These are phyloP conservation scores for Cyanoderma ruficeps DNA, from an alignment of 2,113 vertebrate species.

Conservation along the genomic window DNA sequence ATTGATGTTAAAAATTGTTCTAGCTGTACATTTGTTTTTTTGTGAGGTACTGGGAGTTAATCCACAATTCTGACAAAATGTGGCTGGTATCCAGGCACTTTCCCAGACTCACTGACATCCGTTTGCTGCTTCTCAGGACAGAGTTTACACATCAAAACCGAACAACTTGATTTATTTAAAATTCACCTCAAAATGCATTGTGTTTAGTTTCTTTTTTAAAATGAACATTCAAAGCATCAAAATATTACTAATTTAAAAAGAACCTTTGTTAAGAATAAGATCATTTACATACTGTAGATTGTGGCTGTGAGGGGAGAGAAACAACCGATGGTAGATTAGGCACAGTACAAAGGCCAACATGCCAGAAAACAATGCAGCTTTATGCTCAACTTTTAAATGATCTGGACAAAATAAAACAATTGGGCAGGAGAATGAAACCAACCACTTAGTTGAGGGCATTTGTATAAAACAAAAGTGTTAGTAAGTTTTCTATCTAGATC, in stretches of 20 bases:
- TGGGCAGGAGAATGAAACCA: not conserved
- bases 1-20: not conserved
- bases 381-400: slow-evolving; percentile 31
- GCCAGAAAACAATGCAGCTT: slow-evolving; percentile 40
- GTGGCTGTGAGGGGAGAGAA: slow-evolving; percentile 41
- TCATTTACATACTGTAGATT: slow-evolving; percentile 60
- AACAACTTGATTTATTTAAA: slow-evolving; percentile 79
- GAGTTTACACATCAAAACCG: slow-evolving; percentile 61
- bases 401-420: not conserved
- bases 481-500: slow-evolving; percentile 62
- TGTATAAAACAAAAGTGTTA: slow-evolving; percentile 30
- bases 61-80: not conserved
- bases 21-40: not conserved
- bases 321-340: slow-evolving; percentile 41
- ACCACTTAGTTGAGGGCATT: not conserved
- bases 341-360: slow-evolving; percentile 47
- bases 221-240: slow-evolving; percentile 75
- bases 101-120: not conserved
- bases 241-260: slow-evolving; percentile 70
- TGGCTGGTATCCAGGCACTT: not conserved
- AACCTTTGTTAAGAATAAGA: slow-evolving; percentile 61
- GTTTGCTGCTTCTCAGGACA: slow-evolving; percentile 38
- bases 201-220: slow-evolving; percentile 70
- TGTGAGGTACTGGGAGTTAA: not conserved
- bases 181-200: slow-evolving; percentile 75